phyloP scores from a whole-genome alignment of 2,888 invertebrate species.

The Tricholauxania praeusta region DNA sequence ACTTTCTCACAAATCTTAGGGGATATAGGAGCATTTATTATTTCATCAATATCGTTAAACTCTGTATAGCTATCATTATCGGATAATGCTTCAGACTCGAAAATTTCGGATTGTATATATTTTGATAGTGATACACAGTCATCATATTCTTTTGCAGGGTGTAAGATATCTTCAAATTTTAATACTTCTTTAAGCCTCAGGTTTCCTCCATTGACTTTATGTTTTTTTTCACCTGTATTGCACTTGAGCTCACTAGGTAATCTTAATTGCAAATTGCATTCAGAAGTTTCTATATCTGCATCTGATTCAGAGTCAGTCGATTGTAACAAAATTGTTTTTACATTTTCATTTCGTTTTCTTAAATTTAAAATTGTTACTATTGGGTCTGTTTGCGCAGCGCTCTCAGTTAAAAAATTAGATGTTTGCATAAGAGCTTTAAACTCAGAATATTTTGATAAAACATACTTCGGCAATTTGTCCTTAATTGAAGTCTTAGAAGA shows the following conservation, averaged over 20 bases:
- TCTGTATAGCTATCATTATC: conserved; percentile 23
- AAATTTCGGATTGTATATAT: conserved; percentile 56
- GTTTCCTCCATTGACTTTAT: not conserved
- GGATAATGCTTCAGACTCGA: conserved; percentile 46
- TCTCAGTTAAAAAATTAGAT: conserved; percentile 31
- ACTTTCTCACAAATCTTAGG: conserved; percentile 32
- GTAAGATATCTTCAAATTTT: not conserved
- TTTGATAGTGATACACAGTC: conserved; percentile 56
- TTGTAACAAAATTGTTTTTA: conserved; percentile 49
- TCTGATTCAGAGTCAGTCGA: conserved; percentile 40
- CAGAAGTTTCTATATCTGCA: conserved; percentile 27
- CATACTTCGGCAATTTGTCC: conserved; percentile 49
- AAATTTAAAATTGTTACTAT: conserved; percentile 47
- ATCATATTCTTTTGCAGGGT: conserved; percentile 47
- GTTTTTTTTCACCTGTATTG: not conserved
- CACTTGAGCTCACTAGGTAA: not conserved
- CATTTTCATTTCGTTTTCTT: conserved; percentile 50
- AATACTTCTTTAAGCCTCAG: too few species aligned
- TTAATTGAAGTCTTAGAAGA: conserved; percentile 44
- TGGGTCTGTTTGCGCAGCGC: conserved; percentile 49
- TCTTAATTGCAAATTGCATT: conserved; percentile 19
- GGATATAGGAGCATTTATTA: conserved; percentile 36
- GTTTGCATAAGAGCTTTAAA: conserved; percentile 47
- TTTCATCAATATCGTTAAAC: conserved; percentile 36
- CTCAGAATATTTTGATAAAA: conserved; percentile 48